These are phyloP conservation scores for Trigoniulus corallinus DNA, from an alignment of 1,140 invertebrate genomes.

Conservation along the genomic window DNA sequence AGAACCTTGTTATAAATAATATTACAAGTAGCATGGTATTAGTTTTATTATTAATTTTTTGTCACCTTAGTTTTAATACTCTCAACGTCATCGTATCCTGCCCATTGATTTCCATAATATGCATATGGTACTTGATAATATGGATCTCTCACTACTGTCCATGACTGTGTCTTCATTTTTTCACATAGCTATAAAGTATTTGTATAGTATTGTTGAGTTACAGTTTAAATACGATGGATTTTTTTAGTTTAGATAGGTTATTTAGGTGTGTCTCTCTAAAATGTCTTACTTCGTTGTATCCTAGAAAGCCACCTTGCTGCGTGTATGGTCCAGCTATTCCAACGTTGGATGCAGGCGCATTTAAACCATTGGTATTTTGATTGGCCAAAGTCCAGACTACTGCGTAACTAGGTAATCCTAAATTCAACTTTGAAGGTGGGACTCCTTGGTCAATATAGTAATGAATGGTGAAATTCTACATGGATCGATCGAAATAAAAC, in stretches of 20 bases:
- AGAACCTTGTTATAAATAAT: not conserved
- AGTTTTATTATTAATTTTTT: too few species aligned
- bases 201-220: slow-evolving; percentile 10
- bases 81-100: slow-evolving; percentile 48
- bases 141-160: slow-evolving; percentile 33
- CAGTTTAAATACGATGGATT: not conserved
- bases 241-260: not conserved
- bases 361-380: slow-evolving; percentile 51
- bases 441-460: slow-evolving; percentile 26
- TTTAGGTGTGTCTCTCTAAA: not conserved
- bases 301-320: slow-evolving; percentile 61
- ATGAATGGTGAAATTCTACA: slow-evolving; percentile 24
- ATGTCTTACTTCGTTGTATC: slow-evolving; percentile 59
- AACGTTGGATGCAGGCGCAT: slow-evolving; percentile 29
- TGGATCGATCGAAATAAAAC: not conserved
- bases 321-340: slow-evolving; percentile 60
- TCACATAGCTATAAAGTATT: slow-evolving; percentile 54
- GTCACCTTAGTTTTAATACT: slow-evolving; percentile 45
- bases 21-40: too few species aligned
- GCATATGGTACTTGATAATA: slow-evolving; percentile 44
- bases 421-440: slow-evolving; percentile 19
- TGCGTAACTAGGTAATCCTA: slow-evolving; percentile 26
- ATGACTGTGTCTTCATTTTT: slow-evolving; percentile 34
- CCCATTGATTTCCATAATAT: slow-evolving; percentile 44
- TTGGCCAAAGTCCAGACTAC: slow-evolving; percentile 33